A percentile compares a stretch with the other conserved stretches of the same genome.
Conservation (phyloP, 2,797 vertebrate species). For the Apogon talboti region DNA sequence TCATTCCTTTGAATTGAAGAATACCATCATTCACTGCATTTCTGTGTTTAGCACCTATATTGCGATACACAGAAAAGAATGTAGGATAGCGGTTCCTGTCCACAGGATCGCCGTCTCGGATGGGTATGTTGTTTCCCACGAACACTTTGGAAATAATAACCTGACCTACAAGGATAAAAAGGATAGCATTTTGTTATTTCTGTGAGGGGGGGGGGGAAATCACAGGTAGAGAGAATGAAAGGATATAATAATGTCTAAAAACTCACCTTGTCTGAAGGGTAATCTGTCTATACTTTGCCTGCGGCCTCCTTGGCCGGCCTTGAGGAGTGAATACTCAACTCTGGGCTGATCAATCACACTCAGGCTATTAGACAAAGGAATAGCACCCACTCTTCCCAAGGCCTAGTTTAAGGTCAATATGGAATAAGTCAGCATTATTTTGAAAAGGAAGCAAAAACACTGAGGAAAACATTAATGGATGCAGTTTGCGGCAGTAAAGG, state of each 20-base stretch:
- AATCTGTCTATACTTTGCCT: constrained; percentile 59
- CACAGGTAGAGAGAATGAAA: background rate
- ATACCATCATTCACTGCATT: constrained; percentile 59
- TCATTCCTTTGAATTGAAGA: background rate
- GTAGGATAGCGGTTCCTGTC: constrained; percentile 74
- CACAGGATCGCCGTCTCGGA: constrained; percentile 68
- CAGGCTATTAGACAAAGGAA: constrained; percentile 86
- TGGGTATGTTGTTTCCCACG: constrained; percentile 81
- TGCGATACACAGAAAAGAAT: constrained; percentile 84
- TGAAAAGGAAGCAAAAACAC: background rate
- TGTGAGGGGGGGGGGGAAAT: background rate
- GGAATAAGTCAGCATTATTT: constrained; percentile 9
- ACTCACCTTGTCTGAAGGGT: constrained; percentile 80
- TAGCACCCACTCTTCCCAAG: constrained; percentile 67
- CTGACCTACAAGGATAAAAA: constrained; percentile 74
- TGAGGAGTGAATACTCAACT: constrained; percentile 73
- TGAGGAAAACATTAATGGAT: too few relatives aligned
- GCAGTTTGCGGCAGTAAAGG: too few relatives aligned
- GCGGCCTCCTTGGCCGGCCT: constrained; percentile 54
- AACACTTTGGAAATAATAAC: constrained; percentile 87
- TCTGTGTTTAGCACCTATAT: constrained; percentile 51
- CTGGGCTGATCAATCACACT: constrained; percentile 81
- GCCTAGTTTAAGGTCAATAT: constrained; percentile 69
- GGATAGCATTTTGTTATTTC: background rate
- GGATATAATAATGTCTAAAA: background rate